Conservation (phyloP, 2,888 invertebrate genomes). For the Drosophila eohydei region DNA sequence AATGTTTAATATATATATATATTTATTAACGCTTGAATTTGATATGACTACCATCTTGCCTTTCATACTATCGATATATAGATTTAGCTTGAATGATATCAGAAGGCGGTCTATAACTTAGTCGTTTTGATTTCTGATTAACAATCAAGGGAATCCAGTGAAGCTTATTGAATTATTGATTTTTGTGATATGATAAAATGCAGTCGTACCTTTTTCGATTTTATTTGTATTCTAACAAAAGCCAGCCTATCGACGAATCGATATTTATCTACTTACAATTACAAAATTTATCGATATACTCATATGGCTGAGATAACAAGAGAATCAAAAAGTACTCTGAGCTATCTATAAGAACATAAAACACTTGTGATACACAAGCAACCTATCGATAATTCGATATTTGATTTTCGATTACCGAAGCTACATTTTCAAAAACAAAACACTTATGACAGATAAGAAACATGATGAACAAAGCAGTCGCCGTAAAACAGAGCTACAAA, state of each 20-base stretch:
- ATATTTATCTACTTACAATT: too few species aligned
- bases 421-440: not conserved
- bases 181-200: too few species aligned
- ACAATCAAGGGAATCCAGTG: too few species aligned
- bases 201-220: too few species aligned
- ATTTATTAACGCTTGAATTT: not conserved
- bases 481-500: slow-evolving; percentile 7
- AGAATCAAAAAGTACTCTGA: not conserved
- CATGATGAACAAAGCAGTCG: not conserved
- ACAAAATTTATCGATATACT: not conserved
- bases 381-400: not conserved
- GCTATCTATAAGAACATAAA: not conserved
- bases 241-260: not conserved
- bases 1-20: not conserved
- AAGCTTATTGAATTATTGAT: too few species aligned
- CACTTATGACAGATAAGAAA: slow-evolving; percentile 12
- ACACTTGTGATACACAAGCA: not conserved
- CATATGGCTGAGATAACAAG: not conserved
- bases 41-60: not conserved
- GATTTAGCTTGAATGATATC: too few species aligned
- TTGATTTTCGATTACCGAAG: not conserved
- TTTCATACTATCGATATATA: too few species aligned
- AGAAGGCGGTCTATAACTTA: too few species aligned
- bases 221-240: too few species aligned
- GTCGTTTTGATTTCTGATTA: too few species aligned